phyloP scores from a whole-genome alignment of 2,797 vertebrate species.

The Myotis planiceps region DNA sequence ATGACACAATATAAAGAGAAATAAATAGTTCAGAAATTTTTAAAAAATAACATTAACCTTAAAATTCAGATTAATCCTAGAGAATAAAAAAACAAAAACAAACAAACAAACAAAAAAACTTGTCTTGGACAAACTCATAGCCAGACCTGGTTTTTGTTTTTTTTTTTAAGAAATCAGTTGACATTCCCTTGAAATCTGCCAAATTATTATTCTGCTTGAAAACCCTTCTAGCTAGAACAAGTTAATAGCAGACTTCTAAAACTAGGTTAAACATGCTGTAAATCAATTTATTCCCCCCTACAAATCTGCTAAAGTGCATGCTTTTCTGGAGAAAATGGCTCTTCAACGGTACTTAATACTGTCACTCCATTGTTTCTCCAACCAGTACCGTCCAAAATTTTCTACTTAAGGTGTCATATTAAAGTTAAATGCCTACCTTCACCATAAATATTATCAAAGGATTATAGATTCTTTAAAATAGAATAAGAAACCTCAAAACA shows the following conservation, averaged over 20 bases:
- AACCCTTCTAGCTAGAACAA: constrained; percentile 58
- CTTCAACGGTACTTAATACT: constrained; percentile 42
- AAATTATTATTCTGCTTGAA: constrained; percentile 76
- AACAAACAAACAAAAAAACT: constrained; percentile 32
- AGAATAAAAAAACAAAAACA: neutral
- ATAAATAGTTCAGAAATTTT: neutral
- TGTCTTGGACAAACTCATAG: constrained; percentile 41
- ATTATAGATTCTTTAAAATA: constrained; percentile 37
- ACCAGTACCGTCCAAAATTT: constrained; percentile 28
- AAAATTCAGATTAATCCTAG: constrained; percentile 5
- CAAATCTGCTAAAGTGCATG: constrained; percentile 26
- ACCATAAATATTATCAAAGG: constrained; percentile 37
- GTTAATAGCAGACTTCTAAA: constrained; percentile 78
- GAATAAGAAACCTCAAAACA: neutral
- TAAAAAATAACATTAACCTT: neutral
- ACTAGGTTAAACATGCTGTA: constrained; percentile 75
- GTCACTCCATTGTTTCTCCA: constrained; percentile 48
- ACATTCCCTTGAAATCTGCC: constrained; percentile 64
- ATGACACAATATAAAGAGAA: neutral
- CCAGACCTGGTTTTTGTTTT: neutral
- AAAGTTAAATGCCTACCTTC: neutral
- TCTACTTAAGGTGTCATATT: constrained; percentile 8
- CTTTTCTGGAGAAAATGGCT: constrained; percentile 70
- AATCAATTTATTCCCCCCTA: constrained; percentile 69
- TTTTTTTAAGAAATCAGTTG: neutral